Conservation (phyloP, 2,797 vertebrate species). For the Lemur catta region DNA sequence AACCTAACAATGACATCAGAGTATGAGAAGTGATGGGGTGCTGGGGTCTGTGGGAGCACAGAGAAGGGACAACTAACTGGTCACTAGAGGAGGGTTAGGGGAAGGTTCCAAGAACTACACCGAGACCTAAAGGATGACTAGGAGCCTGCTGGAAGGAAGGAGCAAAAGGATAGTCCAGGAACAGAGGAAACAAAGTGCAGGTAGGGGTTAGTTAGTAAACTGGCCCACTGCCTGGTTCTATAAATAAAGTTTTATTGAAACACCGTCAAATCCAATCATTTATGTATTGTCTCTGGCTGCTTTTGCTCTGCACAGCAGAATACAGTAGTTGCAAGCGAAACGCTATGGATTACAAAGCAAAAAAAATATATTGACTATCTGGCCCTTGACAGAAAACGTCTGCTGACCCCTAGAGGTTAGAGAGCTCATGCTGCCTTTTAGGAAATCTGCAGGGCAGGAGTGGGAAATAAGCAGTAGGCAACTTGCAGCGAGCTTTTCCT, state of each 20-base stretch:
- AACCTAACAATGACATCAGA: neutral
- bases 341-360: neutral
- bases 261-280: neutral
- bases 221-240: neutral
- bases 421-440: neutral
- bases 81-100: neutral
- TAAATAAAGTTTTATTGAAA: constrained; percentile 10
- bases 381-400: neutral
- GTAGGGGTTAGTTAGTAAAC: neutral
- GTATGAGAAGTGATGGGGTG: neutral
- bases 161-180: neutral
- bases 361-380: neutral
- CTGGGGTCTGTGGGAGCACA: neutral
- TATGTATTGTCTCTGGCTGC: neutral
- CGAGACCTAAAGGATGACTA: neutral
- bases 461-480: neutral
- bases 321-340: neutral
- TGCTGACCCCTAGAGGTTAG: neutral
- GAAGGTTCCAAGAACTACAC: neutral
- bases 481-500: neutral
- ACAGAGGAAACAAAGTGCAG: neutral
- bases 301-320: neutral
- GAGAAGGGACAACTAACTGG: neutral
- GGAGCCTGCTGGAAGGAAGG: neutral
- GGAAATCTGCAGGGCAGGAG: neutral